Conservation (phyloP, 2,797 vertebrate genomes). For the Valencia hispanica region DNA sequence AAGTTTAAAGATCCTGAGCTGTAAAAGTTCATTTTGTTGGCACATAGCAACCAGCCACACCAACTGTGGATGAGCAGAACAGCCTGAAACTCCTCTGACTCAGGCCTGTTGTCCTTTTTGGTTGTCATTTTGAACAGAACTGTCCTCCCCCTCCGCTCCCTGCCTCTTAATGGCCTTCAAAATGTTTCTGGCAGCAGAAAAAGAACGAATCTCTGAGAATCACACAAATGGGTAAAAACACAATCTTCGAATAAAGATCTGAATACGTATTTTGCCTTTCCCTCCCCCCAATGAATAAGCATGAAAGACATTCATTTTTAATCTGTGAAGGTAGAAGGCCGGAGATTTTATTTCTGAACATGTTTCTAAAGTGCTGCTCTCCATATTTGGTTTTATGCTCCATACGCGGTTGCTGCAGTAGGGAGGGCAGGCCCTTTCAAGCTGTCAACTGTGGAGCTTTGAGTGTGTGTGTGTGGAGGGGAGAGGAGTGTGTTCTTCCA, state of each 20-base stretch:
- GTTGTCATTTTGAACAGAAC: not conserved
- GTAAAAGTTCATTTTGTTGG: not conserved
- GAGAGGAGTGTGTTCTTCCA: conserved; percentile 67
- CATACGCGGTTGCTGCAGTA: conserved; percentile 63
- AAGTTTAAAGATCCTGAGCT: not conserved
- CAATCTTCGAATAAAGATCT: not conserved
- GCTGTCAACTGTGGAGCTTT: conserved; percentile 62
- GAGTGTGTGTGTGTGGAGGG: conserved; percentile 18
- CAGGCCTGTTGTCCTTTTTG: conserved; percentile 2
- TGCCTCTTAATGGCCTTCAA: not conserved
- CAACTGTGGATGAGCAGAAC: not conserved
- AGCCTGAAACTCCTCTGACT: conserved; percentile 7
- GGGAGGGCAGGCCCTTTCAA: conserved; percentile 58
- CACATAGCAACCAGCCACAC: not conserved
- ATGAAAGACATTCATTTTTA: not conserved
- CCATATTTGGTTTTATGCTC: conserved; percentile 58
- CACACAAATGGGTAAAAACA: not conserved
- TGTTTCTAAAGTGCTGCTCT: conserved; percentile 48
- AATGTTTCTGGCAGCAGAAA: not conserved
- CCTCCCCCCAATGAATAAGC: not conserved
- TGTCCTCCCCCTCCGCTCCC: conserved; percentile 6
- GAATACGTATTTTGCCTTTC: not conserved
- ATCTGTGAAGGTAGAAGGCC: not conserved
- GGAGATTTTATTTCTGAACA: conserved; percentile 18
- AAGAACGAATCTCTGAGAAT: not conserved